phyloP scores from a whole-genome alignment of 2,797 vertebrate genomes.

The Propithecus perrieri region DNA sequence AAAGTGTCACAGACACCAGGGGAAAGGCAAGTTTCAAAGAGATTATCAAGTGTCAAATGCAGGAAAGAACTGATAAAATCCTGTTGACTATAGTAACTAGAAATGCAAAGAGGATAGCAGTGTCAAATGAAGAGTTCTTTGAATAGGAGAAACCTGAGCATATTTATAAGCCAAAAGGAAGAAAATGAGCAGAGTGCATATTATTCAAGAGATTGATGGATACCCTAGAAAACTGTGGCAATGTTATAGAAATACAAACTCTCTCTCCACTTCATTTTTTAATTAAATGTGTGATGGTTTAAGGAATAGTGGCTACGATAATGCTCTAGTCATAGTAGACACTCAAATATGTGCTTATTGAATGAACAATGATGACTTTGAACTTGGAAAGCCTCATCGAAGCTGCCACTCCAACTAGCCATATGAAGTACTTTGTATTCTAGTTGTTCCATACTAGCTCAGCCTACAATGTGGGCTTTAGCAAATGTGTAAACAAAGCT shows the following conservation, averaged over 20 bases:
- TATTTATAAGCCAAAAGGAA: slow-evolving; percentile 6
- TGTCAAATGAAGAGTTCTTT: slow-evolving; percentile 11
- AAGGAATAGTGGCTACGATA: slow-evolving; percentile 26
- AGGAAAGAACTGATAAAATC: slow-evolving; percentile 5
- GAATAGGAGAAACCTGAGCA: background rate
- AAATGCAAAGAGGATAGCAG: background rate
- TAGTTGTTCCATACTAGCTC: background rate
- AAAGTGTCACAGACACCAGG: background rate
- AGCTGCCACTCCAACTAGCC: slow-evolving; percentile 1
- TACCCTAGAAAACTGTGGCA: slow-evolving; percentile 12
- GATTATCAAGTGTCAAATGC: background rate
- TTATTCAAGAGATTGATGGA: background rate
- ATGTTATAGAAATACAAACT: slow-evolving; percentile 16
- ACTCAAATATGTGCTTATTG: slow-evolving; percentile 1
- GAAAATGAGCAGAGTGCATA: background rate
- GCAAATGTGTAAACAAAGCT: slow-evolving; percentile 58
- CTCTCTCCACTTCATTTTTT: slow-evolving; percentile 26
- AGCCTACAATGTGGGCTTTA: slow-evolving; percentile 47
- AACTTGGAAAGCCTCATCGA: slow-evolving; percentile 52
- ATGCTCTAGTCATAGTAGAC: background rate
- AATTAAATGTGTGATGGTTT: slow-evolving; percentile 14
- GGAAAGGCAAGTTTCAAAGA: background rate
- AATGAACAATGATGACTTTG: slow-evolving; percentile 49
- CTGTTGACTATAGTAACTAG: background rate
- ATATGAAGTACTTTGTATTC: slow-evolving; percentile 43